These are phyloP conservation scores for Rugalucina vietnamica DNA, from an alignment of 2,888 invertebrate species.

Conservation along the genomic window DNA sequence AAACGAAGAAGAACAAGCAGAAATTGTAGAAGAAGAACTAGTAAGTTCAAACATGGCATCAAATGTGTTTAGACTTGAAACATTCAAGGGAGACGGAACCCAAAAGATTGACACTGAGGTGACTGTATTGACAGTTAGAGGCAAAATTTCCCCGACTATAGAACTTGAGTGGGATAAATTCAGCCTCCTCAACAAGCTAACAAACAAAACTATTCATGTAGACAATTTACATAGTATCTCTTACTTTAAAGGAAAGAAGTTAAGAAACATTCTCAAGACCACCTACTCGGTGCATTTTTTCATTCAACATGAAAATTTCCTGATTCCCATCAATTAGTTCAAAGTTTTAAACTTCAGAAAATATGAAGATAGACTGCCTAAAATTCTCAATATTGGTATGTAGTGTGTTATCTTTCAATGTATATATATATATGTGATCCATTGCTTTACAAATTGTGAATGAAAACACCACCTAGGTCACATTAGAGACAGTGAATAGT, in stretches of 20 bases:
- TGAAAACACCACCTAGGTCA: too few relatives aligned
- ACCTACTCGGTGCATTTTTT: slow-evolving; percentile 33
- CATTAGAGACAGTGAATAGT: too few relatives aligned
- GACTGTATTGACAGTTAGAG: not conserved
- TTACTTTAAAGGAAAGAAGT: not conserved
- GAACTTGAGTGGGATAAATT: slow-evolving; percentile 25
- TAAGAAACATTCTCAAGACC: not conserved
- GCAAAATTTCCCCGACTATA: not conserved
- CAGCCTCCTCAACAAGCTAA: slow-evolving; percentile 15
- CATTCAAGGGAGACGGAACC: slow-evolving; percentile 12
- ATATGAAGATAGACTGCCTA: too few relatives aligned
- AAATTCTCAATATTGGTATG: too few relatives aligned
- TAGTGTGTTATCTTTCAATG: too few relatives aligned
- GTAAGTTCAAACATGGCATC: not conserved
- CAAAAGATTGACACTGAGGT: slow-evolving; percentile 13
- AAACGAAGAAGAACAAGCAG: not conserved
- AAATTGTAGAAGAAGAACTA: not conserved
- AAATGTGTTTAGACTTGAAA: not conserved
- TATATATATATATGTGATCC: too few relatives aligned
- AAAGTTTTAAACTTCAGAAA: too few relatives aligned
- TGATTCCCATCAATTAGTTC: not conserved
- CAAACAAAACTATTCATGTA: not conserved
- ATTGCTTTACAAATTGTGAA: too few relatives aligned
- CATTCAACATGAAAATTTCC: slow-evolving; percentile 16
- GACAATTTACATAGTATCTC: not conserved